phyloP scores from a whole-genome alignment of 2,113 vertebrate species.

The Nothocercus nigrocapillus region DNA sequence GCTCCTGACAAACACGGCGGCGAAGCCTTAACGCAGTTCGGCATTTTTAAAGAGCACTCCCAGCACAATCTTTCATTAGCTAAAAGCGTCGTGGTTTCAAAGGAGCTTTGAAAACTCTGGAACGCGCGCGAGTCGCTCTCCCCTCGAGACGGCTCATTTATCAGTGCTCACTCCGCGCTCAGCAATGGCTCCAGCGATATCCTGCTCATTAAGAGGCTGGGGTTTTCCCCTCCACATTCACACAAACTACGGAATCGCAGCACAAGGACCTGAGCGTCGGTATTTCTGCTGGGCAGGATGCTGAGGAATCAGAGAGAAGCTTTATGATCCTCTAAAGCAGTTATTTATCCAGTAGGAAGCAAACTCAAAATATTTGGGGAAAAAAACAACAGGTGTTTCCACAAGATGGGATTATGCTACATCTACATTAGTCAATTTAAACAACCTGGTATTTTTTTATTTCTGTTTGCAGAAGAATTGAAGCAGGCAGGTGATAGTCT shows the following conservation, averaged over 20 bases:
- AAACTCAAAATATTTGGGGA: neutral
- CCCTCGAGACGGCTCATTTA: neutral
- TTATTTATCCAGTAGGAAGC: neutral
- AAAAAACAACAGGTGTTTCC: neutral
- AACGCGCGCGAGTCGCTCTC: neutral
- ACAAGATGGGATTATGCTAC: neutral
- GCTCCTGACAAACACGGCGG: neutral
- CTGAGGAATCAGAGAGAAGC: neutral
- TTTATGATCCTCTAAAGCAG: neutral
- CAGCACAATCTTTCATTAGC: neutral
- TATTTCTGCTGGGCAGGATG: neutral
- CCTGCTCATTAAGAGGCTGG: neutral
- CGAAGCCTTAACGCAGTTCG: neutral
- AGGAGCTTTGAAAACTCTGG: neutral
- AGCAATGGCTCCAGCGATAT: accelerated
- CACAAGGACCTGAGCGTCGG: neutral
- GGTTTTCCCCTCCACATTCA: neutral
- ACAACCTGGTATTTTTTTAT: accelerated
- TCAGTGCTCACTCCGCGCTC: neutral
- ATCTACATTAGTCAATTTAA: neutral
- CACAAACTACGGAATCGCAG: neutral
- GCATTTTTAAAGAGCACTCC: neutral
- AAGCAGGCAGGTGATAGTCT: neutral
- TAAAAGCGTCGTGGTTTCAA: neutral
- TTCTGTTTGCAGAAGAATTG: neutral